Base-by-base conservation (phyloP, 2,113 vertebrate species). In the Takifugu bimaculatus region DNA sequence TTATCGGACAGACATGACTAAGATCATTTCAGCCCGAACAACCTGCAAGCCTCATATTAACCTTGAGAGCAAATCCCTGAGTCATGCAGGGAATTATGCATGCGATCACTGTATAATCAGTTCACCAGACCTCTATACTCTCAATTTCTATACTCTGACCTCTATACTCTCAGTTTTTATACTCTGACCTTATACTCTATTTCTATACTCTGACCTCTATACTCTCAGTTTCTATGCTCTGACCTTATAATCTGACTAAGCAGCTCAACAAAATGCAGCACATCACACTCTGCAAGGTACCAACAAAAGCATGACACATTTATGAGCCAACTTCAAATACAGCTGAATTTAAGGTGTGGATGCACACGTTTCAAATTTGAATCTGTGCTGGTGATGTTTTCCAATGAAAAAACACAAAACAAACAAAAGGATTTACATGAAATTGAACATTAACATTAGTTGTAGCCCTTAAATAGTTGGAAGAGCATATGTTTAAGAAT, bases 161-260 rank as follows among this genome's bases (percentile, higher is more conserved):
- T 32, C 56, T 57, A 82, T 64, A 67, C 51, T 72, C 60, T 68
- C 65, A 78, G 20, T 20, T 20, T 20, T 20, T 20, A 20, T 20
- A 20, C 20, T 20, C 20, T 20, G 20, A 20, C 20, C 20, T 20
- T 20, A 20, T 20, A 20, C 20, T 20, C 20, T 20, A 20, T 20
- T 20, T 32, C 56, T 57, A 82, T 64, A 67, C 51, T 72, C 60
- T 68, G 13, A 60, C 25, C 54, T 32, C 56, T 57, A 82, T 64
- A 67, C 51, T 72, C 60, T 68, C 65, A 78, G 20, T 20, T 20
- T 20, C 20, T 20, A 20, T 20, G 20, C 20, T 20, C 20, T 20
- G 20, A 20, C 20, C 20, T 20, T 20, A 20, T 20, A 20, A 20
- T 20, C 64, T 78, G 70, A 39, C 63, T 65, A 45, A 74, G 58